Evolutionary conservation across 1,140 invertebrate genomes (phyloP).

Genomic region (Dendrolimus punctatus): DNA sequence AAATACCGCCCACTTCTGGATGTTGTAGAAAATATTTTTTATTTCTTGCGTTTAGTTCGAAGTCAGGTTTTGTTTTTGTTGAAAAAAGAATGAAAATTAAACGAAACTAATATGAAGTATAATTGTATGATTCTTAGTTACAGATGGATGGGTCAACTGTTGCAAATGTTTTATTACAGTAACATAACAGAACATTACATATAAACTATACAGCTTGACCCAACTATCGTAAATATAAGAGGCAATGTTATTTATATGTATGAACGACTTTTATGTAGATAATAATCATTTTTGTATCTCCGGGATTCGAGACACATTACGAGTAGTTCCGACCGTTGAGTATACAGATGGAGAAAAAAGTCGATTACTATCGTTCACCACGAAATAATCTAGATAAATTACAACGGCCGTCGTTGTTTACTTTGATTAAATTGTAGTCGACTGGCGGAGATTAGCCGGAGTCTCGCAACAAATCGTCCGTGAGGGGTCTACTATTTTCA

Average conservation of each 20-base stretch:
- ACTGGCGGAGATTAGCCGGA: conserved; percentile 67
- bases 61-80: too few species aligned
- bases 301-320: conserved; percentile 37
- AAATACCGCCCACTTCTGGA: too few species aligned
- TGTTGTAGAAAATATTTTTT: too few species aligned
- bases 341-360: conserved; percentile 53
- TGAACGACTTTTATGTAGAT: conserved; percentile 34
- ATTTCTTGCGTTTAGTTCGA: too few species aligned
- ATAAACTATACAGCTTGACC: conserved; percentile 26
- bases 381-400: conserved; percentile 71
- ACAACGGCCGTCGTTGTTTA: conserved; percentile 63
- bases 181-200: conserved; percentile 27
- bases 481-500: conserved; percentile 52
- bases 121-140: conserved; percentile 28
- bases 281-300: conserved; percentile 46
- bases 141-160: conserved; percentile 45
- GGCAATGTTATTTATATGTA: conserved; percentile 19
- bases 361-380: conserved; percentile 61
- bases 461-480: conserved; percentile 62
- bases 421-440: conserved; percentile 71
- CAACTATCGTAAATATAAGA: conserved; percentile 21
- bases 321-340: conserved; percentile 24
- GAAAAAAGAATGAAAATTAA: too few species aligned
- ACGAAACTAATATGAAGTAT: background rate
- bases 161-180: conserved; percentile 41